Evolutionary conservation across 2,888 invertebrate species (phyloP), one percentile per base, ranked within the genome.

Genomic region (Dasypolia templi): DNA sequence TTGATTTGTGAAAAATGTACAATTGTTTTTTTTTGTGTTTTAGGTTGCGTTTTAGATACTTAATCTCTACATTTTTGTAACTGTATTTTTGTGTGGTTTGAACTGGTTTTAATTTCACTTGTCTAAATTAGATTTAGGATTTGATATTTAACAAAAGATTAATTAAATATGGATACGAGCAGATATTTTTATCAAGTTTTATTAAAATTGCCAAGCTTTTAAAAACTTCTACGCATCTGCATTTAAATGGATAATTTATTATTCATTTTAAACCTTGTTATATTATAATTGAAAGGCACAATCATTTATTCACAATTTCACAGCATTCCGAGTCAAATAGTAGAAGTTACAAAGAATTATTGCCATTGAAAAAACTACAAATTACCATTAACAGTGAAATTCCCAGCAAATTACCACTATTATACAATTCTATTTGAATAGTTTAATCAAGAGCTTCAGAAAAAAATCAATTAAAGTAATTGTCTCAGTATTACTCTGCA

Each of bases 381-480:
- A 65, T 61, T 59, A 70, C 46, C 2, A 72, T 56, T 72, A 63
- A 68, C 17, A 81, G 44, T 73, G 58, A 67, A 46, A 83, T 79
- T 73, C 55, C 14, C n/a, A 12, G 46, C 12, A 71, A 83, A 83
- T 82, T 59, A 83, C 3, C 14, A 68, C 53, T 58, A 82, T 75
- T 82, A 83, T 73, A 75, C 71, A 77, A 70, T 72, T 81, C 72
- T 83, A 76, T 75, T 79, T 77, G 72, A 80, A 87, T 80, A 83
- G 58, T 12, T 53, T 82, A 82, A 85, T 85, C 49, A 75, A 78
- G 53, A 76, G 26, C 14, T 63, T 63, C 39, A 58, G 56, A 76
- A 74, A 70, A 75, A 79, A 78, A 86, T 63, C 79, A 73, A 85
- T 84, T 84, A 82, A 82, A 82, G 53, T 81, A 83, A 85, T 85